phyloP scores from a whole-genome alignment of 1,140 invertebrate genomes.

The Argopecten irradians region DNA sequence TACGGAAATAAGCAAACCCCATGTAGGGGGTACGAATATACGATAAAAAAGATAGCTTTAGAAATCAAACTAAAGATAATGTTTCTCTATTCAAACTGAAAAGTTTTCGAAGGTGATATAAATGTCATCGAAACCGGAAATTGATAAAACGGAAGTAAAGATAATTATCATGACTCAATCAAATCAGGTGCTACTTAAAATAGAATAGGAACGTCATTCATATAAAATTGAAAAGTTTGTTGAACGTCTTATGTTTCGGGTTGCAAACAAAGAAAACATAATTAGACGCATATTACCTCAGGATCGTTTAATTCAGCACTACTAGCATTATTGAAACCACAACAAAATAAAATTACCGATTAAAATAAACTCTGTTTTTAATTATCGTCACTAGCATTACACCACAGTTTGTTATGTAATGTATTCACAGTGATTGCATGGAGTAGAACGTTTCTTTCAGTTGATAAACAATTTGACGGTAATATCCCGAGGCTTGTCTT shows the following conservation, averaged over 20 bases:
- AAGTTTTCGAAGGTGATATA: not conserved
- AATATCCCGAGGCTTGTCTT: not conserved
- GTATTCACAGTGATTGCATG: not conserved
- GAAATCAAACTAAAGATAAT: not conserved
- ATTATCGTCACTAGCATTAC: not conserved
- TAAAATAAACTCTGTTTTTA: not conserved
- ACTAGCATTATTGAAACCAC: not conserved
- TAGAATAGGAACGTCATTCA: not conserved
- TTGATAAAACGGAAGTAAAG: not conserved
- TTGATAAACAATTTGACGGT: not conserved
- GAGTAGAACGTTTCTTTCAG: not conserved
- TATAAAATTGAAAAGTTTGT: not conserved
- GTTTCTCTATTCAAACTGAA: not conserved
- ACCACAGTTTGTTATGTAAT: not conserved
- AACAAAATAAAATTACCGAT: not conserved
- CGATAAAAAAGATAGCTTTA: not conserved
- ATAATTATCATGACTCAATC: not conserved
- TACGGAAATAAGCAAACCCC: not conserved
- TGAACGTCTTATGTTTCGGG: too few species aligned
- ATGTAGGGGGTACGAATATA: not conserved
- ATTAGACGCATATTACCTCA: not conserved
- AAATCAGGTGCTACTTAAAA: not conserved
- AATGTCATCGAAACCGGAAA: constrained; percentile 5
- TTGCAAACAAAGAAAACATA: too few species aligned
- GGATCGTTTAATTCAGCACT: not conserved